These are phyloP conservation scores for Lota lota DNA, from an alignment of 2,113 vertebrate species.

Conservation along the genomic window DNA sequence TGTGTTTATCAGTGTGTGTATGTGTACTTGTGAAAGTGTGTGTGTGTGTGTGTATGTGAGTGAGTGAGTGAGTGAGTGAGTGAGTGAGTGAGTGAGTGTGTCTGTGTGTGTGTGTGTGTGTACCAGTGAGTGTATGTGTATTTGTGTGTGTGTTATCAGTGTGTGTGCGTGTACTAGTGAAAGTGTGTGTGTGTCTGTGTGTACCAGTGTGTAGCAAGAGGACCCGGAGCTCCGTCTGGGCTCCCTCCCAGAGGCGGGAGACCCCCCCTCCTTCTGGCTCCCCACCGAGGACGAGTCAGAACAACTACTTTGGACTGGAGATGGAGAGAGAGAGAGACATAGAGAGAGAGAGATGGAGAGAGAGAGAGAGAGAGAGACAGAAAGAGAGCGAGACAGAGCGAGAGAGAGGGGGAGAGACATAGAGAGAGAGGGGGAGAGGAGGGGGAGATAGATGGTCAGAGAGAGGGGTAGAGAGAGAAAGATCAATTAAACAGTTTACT, in stretches of 20 bases:
- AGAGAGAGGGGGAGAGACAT: constrained; percentile 15
- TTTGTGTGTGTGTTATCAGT: constrained; percentile 50
- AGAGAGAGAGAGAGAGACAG: not conserved
- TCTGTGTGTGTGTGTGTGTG: constrained; percentile 11
- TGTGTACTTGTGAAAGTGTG: not conserved
- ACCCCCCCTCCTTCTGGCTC: constrained; percentile 69
- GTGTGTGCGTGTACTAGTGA: too few species aligned
- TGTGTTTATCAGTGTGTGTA: too few species aligned
- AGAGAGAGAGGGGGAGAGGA: constrained; percentile 12
- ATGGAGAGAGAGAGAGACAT: constrained; percentile 19
- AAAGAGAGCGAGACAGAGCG: not conserved
- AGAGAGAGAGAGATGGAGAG: constrained; percentile 4
- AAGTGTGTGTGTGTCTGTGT: constrained; percentile 9
- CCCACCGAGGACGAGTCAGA: constrained; percentile 68
- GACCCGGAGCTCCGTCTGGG: constrained; percentile 59
- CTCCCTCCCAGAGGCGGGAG: constrained; percentile 63
- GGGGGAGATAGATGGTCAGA: not conserved
- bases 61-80: not conserved
- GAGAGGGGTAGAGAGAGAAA: not conserved
- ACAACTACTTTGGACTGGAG: constrained; percentile 66
- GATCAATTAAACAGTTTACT: too few species aligned
- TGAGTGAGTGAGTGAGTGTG: constrained; percentile 3
- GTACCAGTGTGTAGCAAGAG: constrained; percentile 61
- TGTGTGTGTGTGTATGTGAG: constrained; percentile 13
- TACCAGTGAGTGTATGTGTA: too few species aligned